Evolutionary conservation across 2,797 vertebrate species (phyloP).

Genomic region (Clarias platycephalus): DNA sequence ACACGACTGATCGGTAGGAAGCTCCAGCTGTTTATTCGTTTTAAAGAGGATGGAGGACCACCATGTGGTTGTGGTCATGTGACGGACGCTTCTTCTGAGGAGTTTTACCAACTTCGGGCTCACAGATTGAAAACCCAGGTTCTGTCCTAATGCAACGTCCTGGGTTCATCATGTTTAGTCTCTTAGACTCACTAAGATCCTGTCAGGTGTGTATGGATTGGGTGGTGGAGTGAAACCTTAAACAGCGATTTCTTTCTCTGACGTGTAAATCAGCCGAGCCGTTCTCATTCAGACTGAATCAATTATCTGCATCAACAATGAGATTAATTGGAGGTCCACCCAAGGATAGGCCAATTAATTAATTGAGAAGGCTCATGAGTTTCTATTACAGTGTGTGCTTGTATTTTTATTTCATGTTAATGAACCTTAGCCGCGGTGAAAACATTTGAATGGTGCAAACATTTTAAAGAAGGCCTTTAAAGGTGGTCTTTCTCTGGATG

Average conservation of each 20-base stretch:
- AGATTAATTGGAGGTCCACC: background rate
- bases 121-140: background rate
- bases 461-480: no score
- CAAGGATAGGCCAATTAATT: background rate
- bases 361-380: background rate
- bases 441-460: no score
- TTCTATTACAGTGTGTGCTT: background rate
- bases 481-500: no score
- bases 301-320: background rate
- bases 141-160: fast-evolving
- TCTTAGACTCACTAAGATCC: background rate
- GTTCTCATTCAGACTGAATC: background rate
- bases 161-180: background rate
- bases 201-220: background rate
- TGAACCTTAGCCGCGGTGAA: no score
- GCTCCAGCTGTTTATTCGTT: background rate
- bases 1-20: no score
- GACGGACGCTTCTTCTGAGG: background rate
- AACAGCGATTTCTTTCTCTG: background rate
- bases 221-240: background rate
- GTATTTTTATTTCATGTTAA: no score
- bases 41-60: background rate
- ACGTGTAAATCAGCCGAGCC: background rate
- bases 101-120: background rate
- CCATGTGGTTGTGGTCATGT: background rate